phyloP scores from a whole-genome alignment of 2,797 vertebrate species.

The Mormyrops boulengeri region DNA sequence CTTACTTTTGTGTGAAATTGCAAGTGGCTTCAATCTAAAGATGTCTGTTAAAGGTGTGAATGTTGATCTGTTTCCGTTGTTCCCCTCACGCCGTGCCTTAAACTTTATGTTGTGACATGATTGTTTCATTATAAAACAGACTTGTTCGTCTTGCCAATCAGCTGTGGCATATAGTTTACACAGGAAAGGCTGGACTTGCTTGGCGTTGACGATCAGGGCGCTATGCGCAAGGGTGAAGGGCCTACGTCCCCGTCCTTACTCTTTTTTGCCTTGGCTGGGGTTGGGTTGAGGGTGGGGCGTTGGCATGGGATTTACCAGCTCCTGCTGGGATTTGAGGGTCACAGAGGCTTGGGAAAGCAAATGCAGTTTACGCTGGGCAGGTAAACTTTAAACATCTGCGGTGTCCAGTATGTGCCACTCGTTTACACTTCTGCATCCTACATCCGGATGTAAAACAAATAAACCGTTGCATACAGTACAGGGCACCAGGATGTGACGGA shows the following conservation, averaged over 20 bases:
- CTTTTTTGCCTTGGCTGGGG: neutral
- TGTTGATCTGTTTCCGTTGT: neutral
- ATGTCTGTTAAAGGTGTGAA: neutral
- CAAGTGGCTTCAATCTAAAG: neutral
- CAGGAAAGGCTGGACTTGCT: neutral
- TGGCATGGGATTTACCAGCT: conserved; percentile 29
- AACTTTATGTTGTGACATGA: neutral
- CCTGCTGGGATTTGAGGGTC: neutral
- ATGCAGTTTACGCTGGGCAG: conserved; percentile 54
- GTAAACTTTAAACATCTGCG: conserved; percentile 59
- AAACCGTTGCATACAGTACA: conserved; percentile 33
- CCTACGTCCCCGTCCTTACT: neutral
- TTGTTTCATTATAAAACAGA: neutral
- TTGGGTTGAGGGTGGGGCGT: neutral
- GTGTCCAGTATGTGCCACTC: conserved; percentile 37
- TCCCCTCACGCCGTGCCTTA: neutral
- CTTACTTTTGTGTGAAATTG: neutral
- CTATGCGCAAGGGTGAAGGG: neutral
- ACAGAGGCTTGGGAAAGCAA: neutral
- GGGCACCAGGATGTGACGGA: conserved; percentile 34
- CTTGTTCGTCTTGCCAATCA: neutral
- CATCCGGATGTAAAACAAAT: conserved; percentile 37
- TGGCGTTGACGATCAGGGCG: neutral
- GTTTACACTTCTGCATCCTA: conserved; percentile 51
- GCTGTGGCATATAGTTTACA: neutral